Conservation (phyloP, 2,888 invertebrate genomes). For the Agrochola lychnidis region DNA sequence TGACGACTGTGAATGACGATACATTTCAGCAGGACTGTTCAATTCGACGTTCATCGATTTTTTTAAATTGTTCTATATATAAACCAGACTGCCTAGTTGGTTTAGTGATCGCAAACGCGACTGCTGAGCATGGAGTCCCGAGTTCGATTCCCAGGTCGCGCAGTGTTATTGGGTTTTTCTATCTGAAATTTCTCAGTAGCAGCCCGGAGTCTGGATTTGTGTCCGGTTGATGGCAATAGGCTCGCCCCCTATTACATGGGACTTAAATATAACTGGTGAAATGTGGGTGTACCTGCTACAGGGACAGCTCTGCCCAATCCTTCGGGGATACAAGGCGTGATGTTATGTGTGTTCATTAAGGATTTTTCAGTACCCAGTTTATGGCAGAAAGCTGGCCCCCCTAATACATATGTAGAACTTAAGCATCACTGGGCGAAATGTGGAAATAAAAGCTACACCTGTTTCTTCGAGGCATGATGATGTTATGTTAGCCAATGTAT, state of each 20-base stretch:
- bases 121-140: neutral
- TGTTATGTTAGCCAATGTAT: neutral
- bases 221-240: too few species aligned
- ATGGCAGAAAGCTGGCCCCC: neutral
- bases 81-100: too few species aligned
- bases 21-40: neutral
- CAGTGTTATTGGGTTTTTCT: neutral
- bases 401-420: neutral
- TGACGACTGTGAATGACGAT: neutral
- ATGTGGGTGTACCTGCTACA: too few species aligned
- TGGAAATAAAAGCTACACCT: too few species aligned
- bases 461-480: neutral
- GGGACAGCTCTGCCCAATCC: too few species aligned
- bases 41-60: neutral
- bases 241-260: too few species aligned
- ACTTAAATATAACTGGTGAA: too few species aligned
- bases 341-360: neutral
- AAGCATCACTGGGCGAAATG: neutral
- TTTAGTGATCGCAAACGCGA: neutral
- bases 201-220: too few species aligned
- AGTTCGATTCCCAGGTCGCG: neutral
- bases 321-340: too few species aligned
- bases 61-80: neutral
- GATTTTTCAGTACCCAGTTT: neutral
- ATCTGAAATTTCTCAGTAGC: too few species aligned